Percentiles rank a stretch among this genome's conserved stretches.
These are phyloP conservation scores for Drosophila varians DNA, from an alignment of 1,140 invertebrate genomes.

Conservation along the genomic window DNA sequence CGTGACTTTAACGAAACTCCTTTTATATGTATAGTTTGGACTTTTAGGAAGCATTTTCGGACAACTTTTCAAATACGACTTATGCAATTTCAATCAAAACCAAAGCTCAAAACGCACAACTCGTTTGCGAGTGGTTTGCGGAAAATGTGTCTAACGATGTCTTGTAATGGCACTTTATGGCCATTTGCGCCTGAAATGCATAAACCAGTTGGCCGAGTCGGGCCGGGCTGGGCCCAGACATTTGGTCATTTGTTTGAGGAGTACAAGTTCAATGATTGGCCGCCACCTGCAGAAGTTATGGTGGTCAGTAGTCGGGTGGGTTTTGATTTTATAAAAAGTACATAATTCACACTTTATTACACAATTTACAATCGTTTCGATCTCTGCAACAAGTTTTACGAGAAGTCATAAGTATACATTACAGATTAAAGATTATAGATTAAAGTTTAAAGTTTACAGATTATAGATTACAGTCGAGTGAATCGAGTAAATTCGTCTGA, in stretches of 20 bases:
- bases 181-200: conserved; percentile 29
- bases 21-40: conserved; percentile 21
- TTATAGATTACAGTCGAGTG: conserved; percentile 45
- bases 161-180: conserved; percentile 47
- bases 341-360: conserved; percentile 80
- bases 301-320: conserved; percentile 25
- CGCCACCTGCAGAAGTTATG: conserved; percentile 28
- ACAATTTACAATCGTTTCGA: conserved; percentile 66
- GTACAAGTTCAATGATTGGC: conserved; percentile 75
- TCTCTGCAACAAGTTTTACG: conserved; percentile 64
- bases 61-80: conserved; percentile 37
- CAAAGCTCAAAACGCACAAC: conserved; percentile 37
- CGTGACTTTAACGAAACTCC: neutral
- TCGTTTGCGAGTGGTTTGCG: conserved; percentile 49
- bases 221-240: conserved; percentile 27
- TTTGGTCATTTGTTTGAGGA: conserved; percentile 49
- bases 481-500: conserved; percentile 72
- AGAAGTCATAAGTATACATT: conserved; percentile 45
- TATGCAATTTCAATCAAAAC: conserved; percentile 62
- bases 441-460: conserved; percentile 28
- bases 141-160: conserved; percentile 60
- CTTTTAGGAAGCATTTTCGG: conserved; percentile 63
- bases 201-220: conserved; percentile 64
- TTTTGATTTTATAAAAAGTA: conserved; percentile 81
- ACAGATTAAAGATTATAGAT: conserved; percentile 41